Conservation (phyloP, 2,888 invertebrate genomes). For the Myopa tessellatipennis region DNA sequence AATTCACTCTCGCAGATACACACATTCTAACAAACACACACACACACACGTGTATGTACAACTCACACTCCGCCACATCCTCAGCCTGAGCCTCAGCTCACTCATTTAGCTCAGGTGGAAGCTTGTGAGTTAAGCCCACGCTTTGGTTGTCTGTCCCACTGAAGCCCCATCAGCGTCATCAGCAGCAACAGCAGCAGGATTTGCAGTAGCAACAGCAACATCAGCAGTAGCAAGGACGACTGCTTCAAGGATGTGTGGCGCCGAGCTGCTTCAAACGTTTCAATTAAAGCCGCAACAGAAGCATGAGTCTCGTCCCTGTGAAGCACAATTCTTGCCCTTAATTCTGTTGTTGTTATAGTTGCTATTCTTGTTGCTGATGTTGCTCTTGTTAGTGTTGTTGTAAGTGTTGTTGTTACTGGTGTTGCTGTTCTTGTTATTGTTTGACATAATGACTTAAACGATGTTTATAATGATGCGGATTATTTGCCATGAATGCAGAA, state of each 20-base stretch:
- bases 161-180: background rate
- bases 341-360: constrained; percentile 3
- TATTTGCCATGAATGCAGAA: constrained; percentile 27
- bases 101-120: constrained; percentile 34
- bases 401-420: constrained; percentile 12
- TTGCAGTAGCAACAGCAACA: constrained; percentile 1
- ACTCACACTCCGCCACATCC: background rate
- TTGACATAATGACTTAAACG: constrained; percentile 42
- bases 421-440: constrained; percentile 16
- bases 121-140: constrained; percentile 14
- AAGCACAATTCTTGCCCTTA: background rate
- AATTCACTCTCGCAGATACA: constrained; percentile 33
- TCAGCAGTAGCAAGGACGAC: background rate
- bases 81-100: background rate
- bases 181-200: background rate
- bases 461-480: constrained; percentile 40
- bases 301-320: background rate
- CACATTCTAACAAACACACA: constrained; percentile 19
- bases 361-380: background rate
- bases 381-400: background rate
- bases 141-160: constrained; percentile 12
- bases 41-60: background rate
- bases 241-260: constrained; percentile 27
- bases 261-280: constrained; percentile 31
- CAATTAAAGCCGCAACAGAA: constrained; percentile 28